phyloP scores from a whole-genome alignment of 2,888 invertebrate species.

The Atethmia centrago region DNA sequence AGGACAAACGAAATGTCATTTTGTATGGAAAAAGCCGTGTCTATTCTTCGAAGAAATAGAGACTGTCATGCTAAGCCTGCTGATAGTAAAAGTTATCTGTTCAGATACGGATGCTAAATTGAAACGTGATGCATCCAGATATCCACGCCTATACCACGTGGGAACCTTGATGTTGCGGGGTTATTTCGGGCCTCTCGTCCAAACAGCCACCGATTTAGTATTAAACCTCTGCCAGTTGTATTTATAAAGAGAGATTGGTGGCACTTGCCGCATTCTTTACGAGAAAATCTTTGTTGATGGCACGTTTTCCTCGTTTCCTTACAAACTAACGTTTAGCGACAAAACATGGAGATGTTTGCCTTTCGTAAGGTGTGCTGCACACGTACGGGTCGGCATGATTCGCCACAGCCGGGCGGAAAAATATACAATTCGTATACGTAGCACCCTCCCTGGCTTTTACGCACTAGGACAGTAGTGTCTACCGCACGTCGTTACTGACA shows the following conservation, averaged over 20 bases:
- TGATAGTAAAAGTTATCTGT: background rate
- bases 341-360: background rate
- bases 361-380: background rate
- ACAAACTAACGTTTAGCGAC: background rate
- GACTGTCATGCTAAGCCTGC: too few species aligned
- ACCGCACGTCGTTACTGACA: background rate
- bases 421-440: background rate
- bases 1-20: too few species aligned
- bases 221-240: conserved; percentile 58
- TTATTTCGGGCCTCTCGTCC: conserved; percentile 69
- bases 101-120: conserved; percentile 28
- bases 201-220: conserved; percentile 59
- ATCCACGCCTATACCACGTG: conserved; percentile 48
- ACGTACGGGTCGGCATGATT: background rate
- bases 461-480: background rate
- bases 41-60: too few species aligned
- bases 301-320: background rate
- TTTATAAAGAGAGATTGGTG: conserved; percentile 54
- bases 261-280: conserved; percentile 35
- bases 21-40: too few species aligned
- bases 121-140: conserved; percentile 34
- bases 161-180: conserved; percentile 70
- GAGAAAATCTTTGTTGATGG: conserved; percentile 9
- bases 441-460: background rate
- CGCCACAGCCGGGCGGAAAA: background rate